Percentiles rank a stretch among this genome's conserved stretches.
Conservation (phyloP, 1,140 invertebrate species). For the Hesperophylax magnus region DNA sequence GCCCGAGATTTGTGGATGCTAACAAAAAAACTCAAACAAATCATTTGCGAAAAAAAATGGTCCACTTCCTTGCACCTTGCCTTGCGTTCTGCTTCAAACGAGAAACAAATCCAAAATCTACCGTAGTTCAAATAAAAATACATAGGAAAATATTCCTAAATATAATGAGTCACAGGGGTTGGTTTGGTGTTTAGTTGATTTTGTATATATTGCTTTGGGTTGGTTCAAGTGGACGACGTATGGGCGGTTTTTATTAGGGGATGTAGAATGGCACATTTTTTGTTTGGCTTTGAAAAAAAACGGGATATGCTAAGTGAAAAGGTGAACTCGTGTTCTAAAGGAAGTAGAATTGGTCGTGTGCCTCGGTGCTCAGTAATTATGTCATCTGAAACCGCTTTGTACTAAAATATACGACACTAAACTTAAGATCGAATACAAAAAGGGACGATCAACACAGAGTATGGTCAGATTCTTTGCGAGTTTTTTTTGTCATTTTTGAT, state of each 20-base stretch:
- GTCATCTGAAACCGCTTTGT: slow-evolving; percentile 44
- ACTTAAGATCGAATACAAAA: background rate
- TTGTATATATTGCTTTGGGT: background rate
- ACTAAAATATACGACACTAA: background rate
- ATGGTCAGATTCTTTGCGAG: background rate
- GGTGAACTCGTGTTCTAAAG: slow-evolving; percentile 19
- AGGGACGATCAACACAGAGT: background rate
- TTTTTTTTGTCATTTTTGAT: background rate
- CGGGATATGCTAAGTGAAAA: slow-evolving; percentile 52
- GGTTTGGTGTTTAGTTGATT: background rate
- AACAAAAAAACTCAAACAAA: slow-evolving; percentile 51
- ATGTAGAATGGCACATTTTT: slow-evolving; percentile 27
- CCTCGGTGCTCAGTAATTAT: slow-evolving; percentile 46
- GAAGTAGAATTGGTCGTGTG: slow-evolving; percentile 33
- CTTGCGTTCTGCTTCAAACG: slow-evolving; percentile 2
- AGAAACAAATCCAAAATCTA: background rate
- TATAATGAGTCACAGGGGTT: background rate
- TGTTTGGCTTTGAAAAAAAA: slow-evolving; percentile 26
- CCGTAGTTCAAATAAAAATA: background rate
- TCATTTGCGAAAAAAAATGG: slow-evolving; percentile 52
- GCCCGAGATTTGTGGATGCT: slow-evolving; percentile 26
- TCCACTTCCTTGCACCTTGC: slow-evolving; percentile 56
- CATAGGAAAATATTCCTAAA: background rate
- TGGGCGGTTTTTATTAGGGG: slow-evolving; percentile 32
- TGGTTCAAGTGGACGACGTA: slow-evolving; percentile 18